These are phyloP conservation scores for Penaeus japonicus DNA, from an alignment of 1,140 invertebrate species.

Conservation along the genomic window DNA sequence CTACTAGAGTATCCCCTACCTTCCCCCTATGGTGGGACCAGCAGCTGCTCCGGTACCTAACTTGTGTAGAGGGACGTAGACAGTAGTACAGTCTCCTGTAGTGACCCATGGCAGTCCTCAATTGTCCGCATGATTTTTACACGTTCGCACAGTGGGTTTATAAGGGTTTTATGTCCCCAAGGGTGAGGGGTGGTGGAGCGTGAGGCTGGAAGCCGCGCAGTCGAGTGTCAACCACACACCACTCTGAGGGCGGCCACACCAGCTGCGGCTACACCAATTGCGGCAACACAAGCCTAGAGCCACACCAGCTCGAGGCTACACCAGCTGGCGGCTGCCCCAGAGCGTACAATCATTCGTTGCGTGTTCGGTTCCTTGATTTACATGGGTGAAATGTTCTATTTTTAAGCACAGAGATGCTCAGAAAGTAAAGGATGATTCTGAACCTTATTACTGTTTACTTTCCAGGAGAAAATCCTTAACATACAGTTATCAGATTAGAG, in stretches of 20 bases:
- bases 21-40: too few species aligned
- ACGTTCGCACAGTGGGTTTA: slow-evolving; percentile 16
- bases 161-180: slow-evolving; percentile 22
- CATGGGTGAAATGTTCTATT: slow-evolving; percentile 44
- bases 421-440: slow-evolving; percentile 25
- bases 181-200: not conserved
- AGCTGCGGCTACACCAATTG: too few species aligned
- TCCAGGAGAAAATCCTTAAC: slow-evolving; percentile 40
- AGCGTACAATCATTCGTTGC: slow-evolving; percentile 1
- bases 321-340: not conserved
- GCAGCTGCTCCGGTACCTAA: too few species aligned
- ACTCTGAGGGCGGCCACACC: not conserved
- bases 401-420: slow-evolving; percentile 40
- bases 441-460: slow-evolving; percentile 22
- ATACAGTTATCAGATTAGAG: slow-evolving; percentile 49
- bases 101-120: slow-evolving; percentile 7
- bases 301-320: not conserved
- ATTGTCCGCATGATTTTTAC: not conserved
- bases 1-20: too few species aligned
- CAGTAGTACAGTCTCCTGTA: not conserved
- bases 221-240: not conserved
- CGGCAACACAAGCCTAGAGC: too few species aligned
- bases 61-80: too few species aligned
- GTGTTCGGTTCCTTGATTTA: slow-evolving; percentile 41
- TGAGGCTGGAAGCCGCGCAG: not conserved